phyloP scores from a whole-genome alignment of 2,113 vertebrate species.

The Hypanus sabinus region DNA sequence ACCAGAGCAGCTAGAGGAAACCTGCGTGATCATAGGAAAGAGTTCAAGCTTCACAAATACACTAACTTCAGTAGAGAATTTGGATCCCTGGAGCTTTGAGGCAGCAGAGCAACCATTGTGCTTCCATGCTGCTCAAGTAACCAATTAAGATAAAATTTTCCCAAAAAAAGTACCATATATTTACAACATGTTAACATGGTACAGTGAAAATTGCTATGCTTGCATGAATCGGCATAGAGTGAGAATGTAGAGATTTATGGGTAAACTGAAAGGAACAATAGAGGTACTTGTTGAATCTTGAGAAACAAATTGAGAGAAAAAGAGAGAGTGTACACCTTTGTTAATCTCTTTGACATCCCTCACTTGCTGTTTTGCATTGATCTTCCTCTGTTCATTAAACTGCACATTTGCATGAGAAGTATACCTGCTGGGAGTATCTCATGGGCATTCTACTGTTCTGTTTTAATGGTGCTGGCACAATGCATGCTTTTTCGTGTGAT shows the following conservation, averaged over 20 bases:
- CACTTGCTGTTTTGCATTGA: slow-evolving; percentile 1
- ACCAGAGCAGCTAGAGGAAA: too few relatives aligned
- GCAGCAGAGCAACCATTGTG: too few relatives aligned
- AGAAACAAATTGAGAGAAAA: neutral
- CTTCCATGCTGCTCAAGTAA: too few relatives aligned
- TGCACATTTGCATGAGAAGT: slow-evolving; percentile 19
- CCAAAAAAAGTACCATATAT: too few relatives aligned
- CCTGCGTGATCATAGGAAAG: too few relatives aligned
- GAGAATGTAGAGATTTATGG: neutral
- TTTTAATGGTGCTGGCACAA: slow-evolving; percentile 24
- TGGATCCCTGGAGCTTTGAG: too few relatives aligned
- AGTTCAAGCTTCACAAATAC: too few relatives aligned
- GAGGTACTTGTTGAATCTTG: neutral
- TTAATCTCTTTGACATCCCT: slow-evolving; percentile 34
- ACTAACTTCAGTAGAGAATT: too few relatives aligned
- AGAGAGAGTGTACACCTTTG: neutral
- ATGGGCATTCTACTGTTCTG: neutral
- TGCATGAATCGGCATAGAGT: neutral
- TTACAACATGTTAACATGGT: too few relatives aligned
- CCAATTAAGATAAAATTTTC: neutral
- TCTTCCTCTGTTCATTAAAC: neutral
- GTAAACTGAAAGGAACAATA: neutral
- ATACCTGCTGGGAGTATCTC: neutral
- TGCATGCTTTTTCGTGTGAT: neutral
- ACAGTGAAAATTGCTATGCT: neutral